Conservation (phyloP, 2,888 invertebrate species). For the Eupithecia centaureata region DNA sequence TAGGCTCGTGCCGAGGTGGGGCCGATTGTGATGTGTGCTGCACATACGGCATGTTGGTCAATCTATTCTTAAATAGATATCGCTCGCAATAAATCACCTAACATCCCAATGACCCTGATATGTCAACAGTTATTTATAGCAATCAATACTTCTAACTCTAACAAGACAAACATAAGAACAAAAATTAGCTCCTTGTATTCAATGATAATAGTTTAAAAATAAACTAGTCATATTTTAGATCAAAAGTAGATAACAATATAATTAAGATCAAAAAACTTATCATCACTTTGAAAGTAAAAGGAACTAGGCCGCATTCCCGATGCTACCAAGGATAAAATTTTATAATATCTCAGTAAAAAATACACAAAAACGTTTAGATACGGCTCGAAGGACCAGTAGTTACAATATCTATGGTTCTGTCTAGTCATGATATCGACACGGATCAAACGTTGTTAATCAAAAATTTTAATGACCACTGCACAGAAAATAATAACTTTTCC, state of each 20-base stretch:
- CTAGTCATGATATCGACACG: conserved; percentile 80
- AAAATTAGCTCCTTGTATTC: background rate
- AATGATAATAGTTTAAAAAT: background rate
- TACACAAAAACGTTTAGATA: conserved; percentile 76
- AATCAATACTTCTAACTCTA: conserved; percentile 27
- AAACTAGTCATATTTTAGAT: conserved; percentile 21
- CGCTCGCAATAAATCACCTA: conserved; percentile 41
- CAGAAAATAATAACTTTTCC: conserved; percentile 82
- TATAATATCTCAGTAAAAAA: conserved; percentile 72
- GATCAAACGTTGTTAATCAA: conserved; percentile 83
- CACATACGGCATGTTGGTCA: conserved; percentile 55
- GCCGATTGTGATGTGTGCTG: conserved; percentile 63
- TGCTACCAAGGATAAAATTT: conserved; percentile 69
- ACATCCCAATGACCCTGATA: conserved; percentile 44
- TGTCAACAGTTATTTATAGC: conserved; percentile 16
- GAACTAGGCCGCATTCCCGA: conserved; percentile 61
- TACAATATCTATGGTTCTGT: conserved; percentile 61
- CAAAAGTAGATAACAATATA: conserved; percentile 11
- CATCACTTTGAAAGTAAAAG: conserved; percentile 52
- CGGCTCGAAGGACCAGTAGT: conserved; percentile 72
- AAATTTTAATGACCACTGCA: conserved; percentile 84
- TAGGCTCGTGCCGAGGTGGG: conserved; percentile 76
- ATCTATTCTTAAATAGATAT: conserved; percentile 43
- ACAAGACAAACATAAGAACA: background rate
- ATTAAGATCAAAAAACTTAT: conserved; percentile 45